phyloP scores from a whole-genome alignment of 1,140 invertebrate species.

The Zaprionus nigranus region DNA sequence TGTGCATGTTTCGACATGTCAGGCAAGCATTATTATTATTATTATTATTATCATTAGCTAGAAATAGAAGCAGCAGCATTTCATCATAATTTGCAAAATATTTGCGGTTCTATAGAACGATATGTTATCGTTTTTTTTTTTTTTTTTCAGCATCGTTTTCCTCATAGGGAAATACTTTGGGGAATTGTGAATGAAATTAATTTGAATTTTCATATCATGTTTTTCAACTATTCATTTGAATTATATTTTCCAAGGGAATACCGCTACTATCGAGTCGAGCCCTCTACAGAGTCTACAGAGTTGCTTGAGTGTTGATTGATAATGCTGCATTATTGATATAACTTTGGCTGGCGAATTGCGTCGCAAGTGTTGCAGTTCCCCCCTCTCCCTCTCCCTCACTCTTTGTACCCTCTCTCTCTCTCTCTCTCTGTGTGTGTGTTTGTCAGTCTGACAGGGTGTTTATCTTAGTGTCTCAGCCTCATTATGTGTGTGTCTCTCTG shows the following conservation, averaged over 20 bases:
- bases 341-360: slow-evolving; percentile 37
- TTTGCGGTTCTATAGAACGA: not conserved
- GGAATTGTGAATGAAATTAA: not conserved
- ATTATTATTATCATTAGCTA: slow-evolving; percentile 9
- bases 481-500: slow-evolving; percentile 10
- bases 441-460: not conserved
- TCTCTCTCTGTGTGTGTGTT: not conserved
- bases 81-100: slow-evolving; percentile 31
- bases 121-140: not conserved
- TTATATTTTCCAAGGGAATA: not conserved
- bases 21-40: not conserved
- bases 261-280: not conserved
- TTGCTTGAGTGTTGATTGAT: not conserved
- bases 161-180: not conserved
- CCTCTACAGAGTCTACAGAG: not conserved
- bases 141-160: no score
- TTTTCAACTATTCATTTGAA: not conserved
- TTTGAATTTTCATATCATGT: not conserved
- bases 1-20: slow-evolving; percentile 31
- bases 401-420: not conserved
- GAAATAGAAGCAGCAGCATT: slow-evolving; percentile 12
- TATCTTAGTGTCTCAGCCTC: slow-evolving; percentile 6
- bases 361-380: slow-evolving; percentile 35
- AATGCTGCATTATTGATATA: slow-evolving; percentile 31
- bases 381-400: not conserved